Percentiles rank a stretch among this genome's conserved stretches.
These are phyloP conservation scores for Vidua chalybeata DNA, from an alignment of 2,113 vertebrate species.

Conservation along the genomic window DNA sequence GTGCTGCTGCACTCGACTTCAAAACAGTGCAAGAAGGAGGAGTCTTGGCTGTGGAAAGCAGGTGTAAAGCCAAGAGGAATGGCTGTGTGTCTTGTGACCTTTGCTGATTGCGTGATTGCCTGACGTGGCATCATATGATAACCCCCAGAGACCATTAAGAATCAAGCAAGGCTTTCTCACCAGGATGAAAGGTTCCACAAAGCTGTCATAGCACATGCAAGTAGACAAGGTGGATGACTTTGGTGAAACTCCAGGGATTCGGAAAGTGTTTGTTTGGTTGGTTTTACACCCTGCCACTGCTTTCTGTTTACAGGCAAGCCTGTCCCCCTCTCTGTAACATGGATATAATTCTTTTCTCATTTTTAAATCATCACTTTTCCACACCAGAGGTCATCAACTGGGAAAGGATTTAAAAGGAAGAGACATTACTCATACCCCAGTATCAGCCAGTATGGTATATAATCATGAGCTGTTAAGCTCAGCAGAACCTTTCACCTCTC, in stretches of 20 bases:
- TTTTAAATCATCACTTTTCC: neutral
- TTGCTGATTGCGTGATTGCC: neutral
- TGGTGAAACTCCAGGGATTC: neutral
- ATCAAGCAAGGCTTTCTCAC: neutral
- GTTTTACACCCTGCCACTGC: neutral
- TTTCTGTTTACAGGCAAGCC: neutral
- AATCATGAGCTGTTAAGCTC: neutral
- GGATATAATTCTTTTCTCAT: neutral
- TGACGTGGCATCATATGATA: neutral
- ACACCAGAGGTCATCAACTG: neutral
- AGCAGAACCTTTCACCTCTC: neutral
- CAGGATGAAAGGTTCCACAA: neutral
- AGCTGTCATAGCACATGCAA: neutral
- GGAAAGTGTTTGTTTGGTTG: neutral
- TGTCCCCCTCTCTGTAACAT: neutral
- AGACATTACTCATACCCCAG: neutral
- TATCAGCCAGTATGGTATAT: neutral
- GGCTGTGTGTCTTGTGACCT: neutral
- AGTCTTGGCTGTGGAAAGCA: neutral
- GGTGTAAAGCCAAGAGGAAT: neutral
- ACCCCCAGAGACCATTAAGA: neutral
- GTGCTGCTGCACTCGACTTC: neutral
- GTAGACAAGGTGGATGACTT: neutral
- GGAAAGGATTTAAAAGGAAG: neutral
- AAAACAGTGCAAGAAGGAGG: neutral